phyloP scores from a whole-genome alignment of 1,140 invertebrate species.

The Colletes gigas region DNA sequence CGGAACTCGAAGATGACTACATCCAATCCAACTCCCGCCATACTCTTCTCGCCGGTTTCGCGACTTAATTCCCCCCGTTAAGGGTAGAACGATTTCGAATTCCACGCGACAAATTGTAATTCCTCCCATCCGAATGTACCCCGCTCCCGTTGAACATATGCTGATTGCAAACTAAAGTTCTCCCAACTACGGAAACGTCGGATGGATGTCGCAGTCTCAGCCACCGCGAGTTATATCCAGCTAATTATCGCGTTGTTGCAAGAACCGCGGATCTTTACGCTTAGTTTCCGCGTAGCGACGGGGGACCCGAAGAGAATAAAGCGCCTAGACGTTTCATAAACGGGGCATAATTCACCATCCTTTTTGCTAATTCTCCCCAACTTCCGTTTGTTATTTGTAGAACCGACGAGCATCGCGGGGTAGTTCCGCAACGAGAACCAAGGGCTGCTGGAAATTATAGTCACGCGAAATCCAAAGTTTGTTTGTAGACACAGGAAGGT shows the following conservation, averaged over 20 bases:
- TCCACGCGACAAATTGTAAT: no score
- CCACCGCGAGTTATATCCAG: no score
- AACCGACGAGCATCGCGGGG: neutral
- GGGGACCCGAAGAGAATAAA: neutral
- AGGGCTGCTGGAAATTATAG: constrained; percentile 16
- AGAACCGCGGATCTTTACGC: neutral
- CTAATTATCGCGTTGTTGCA: neutral
- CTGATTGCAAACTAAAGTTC: no score
- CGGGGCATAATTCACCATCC: neutral
- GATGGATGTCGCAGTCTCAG: no score
- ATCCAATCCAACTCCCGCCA: neutral
- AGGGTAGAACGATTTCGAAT: neutral
- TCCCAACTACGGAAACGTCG: no score
- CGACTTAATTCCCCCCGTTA: neutral
- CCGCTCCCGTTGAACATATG: no score
- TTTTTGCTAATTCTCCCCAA: constrained; percentile 11
- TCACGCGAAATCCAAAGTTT: constrained; percentile 40
- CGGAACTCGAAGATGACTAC: neutral
- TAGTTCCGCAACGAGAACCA: constrained; percentile 13
- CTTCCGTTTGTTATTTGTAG: constrained; percentile 32
- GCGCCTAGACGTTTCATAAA: neutral
- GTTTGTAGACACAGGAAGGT: constrained; percentile 37
- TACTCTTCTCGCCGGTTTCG: neutral
- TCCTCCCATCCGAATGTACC: no score
- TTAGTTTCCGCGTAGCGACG: neutral